A percentile compares a stretch with the other conserved stretches of the same genome.
phyloP scores from a whole-genome alignment of 1,140 invertebrate species.

The Neotoxoptera formosana region DNA sequence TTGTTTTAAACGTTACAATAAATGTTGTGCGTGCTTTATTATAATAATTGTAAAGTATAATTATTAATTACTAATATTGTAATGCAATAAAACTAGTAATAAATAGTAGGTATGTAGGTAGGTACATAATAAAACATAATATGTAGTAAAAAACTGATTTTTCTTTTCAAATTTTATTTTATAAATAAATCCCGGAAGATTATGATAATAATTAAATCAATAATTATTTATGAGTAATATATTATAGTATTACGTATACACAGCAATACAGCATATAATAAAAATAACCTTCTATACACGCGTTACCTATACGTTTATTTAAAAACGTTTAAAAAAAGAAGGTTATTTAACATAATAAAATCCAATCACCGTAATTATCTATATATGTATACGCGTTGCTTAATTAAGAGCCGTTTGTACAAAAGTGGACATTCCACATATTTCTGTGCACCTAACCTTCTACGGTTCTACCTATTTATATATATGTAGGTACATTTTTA shows the following conservation, averaged over 20 bases:
- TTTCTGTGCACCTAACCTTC: not conserved
- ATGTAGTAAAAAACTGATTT: not conserved
- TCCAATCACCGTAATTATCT: slow-evolving; percentile 39
- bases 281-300: not conserved
- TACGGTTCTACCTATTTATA: not conserved
- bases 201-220: not conserved
- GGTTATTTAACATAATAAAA: slow-evolving; percentile 37
- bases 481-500: not conserved
- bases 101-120: not conserved
- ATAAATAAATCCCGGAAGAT: slow-evolving; percentile 22
- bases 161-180: not conserved
- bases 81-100: not conserved
- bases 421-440: not conserved
- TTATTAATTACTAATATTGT: not conserved
- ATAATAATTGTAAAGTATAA: not conserved
- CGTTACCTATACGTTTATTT: not conserved
- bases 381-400: not conserved
- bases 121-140: too few relatives aligned
- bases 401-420: not conserved
- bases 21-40: not conserved
- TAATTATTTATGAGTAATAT: slow-evolving; percentile 9
- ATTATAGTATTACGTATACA: not conserved
- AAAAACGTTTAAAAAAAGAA: slow-evolving; percentile 23
- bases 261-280: not conserved
- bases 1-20: not conserved